Evolutionary conservation across 1,140 invertebrate species (phyloP).

Genomic region (Pseudomyrmex pallidus): DNA sequence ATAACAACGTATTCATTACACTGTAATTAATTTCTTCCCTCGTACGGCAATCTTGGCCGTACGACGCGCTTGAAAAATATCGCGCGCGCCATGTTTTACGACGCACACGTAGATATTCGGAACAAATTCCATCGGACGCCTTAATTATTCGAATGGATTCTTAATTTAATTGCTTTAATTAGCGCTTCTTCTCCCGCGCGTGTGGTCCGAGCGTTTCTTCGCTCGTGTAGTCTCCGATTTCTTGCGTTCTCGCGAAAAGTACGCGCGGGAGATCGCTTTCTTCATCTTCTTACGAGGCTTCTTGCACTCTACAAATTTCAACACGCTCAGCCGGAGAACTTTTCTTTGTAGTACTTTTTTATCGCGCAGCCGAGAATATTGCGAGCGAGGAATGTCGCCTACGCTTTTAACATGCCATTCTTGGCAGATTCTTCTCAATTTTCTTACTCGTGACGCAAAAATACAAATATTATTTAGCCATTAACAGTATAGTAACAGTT

Average conservation of each 20-base stretch:
- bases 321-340: constrained; percentile 33
- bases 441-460: constrained; percentile 10
- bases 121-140: constrained; percentile 40
- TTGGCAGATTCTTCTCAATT: constrained; percentile 12
- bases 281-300: constrained; percentile 37
- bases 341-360: constrained; percentile 52
- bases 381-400: constrained; percentile 22
- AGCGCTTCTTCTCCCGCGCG: constrained; percentile 40
- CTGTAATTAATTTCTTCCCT: constrained; percentile 24
- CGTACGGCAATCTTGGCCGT: background rate
- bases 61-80: constrained; percentile 16
- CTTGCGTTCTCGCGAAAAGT: constrained; percentile 32
- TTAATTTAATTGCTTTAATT: constrained; percentile 77
- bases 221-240: constrained; percentile 28
- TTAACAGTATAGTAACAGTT: constrained; percentile 7
- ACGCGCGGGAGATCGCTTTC: constrained; percentile 17
- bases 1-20: background rate
- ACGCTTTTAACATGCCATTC: constrained; percentile 26
- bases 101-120: background rate
- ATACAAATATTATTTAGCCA: constrained; percentile 3
- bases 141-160: constrained; percentile 76
- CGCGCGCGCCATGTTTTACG: background rate
- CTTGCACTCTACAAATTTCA: constrained; percentile 41
- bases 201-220: constrained; percentile 56
- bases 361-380: constrained; percentile 39